Evolutionary conservation across 2,888 invertebrate genomes (phyloP).

Genomic region (Chymomyza fuscimana): DNA sequence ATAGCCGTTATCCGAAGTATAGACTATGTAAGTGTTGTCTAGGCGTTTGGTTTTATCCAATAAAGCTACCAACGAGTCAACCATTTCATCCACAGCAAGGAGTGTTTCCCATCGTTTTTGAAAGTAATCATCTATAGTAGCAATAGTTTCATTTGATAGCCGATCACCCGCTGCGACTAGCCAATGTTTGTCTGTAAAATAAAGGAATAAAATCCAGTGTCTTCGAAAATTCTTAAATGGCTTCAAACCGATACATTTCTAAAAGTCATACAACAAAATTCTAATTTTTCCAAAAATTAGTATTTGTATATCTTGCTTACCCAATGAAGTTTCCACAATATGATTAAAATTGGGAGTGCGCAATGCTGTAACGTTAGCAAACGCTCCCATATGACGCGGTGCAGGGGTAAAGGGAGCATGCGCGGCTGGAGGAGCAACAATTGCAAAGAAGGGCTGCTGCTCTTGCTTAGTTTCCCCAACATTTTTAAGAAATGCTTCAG

Average conservation of each 20-base stretch:
- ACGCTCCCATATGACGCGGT: slow-evolving; percentile 84
- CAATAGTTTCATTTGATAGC: slow-evolving; percentile 83
- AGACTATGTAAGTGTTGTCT: slow-evolving; percentile 89
- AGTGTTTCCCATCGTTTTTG: slow-evolving; percentile 89
- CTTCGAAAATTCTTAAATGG: too few relatives aligned
- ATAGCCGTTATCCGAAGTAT: slow-evolving; percentile 94
- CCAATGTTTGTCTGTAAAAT: slow-evolving; percentile 90
- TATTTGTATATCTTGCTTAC: slow-evolving; percentile 40
- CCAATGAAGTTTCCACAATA: slow-evolving; percentile 70
- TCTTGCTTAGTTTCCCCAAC: slow-evolving; percentile 11
- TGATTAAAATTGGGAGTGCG: slow-evolving; percentile 86
- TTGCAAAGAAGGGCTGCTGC: slow-evolving; percentile 85
- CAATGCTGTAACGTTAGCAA: slow-evolving; percentile 83
- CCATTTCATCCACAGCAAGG: slow-evolving; percentile 92
- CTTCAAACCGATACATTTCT: too few relatives aligned
- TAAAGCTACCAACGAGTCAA: slow-evolving; percentile 83
- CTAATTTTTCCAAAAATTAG: not conserved
- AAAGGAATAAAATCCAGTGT: slow-evolving; percentile 11
- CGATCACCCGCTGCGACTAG: slow-evolving; percentile 83
- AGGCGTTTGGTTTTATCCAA: slow-evolving; percentile 82
- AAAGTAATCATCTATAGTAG: slow-evolving; percentile 85
- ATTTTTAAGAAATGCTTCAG: slow-evolving; percentile 54
- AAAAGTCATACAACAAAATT: too few relatives aligned
- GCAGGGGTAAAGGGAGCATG: slow-evolving; percentile 94
- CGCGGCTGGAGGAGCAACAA: slow-evolving; percentile 92